Conservation (phyloP, 1,140 invertebrate genomes). For the Druon quercuslanigerum region DNA sequence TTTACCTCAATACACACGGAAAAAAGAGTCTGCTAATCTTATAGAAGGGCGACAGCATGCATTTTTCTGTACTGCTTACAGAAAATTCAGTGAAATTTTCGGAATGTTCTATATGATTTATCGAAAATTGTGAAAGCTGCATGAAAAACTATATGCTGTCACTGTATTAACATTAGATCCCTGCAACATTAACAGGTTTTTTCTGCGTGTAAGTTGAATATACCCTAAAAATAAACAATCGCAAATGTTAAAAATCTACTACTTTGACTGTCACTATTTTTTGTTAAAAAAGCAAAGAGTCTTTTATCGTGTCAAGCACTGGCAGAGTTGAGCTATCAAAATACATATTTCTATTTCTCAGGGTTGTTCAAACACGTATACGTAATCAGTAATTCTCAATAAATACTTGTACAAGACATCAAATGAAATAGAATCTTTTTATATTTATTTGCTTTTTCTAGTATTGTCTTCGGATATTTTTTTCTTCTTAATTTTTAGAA, state of each 20-base stretch:
- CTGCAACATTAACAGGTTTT: no score
- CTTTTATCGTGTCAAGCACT: not conserved
- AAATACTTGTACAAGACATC: constrained; percentile 14
- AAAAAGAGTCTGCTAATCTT: no score
- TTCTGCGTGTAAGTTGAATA: no score
- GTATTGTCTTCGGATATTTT: constrained; percentile 20
- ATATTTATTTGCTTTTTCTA: not conserved
- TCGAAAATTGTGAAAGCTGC: no score
- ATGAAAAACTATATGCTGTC: no score
- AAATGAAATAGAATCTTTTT: constrained; percentile 7
- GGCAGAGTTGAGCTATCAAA: not conserved
- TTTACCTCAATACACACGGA: no score
- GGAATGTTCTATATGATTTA: no score
- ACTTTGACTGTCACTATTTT: not conserved
- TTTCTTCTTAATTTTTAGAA: not conserved
- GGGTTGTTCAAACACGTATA: not conserved
- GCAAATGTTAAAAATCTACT: not conserved
- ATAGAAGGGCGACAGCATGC: no score
- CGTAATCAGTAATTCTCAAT: not conserved
- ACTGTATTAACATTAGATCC: no score
- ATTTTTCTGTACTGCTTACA: no score
- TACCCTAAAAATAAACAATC: not conserved
- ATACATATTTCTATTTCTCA: constrained; percentile 6
- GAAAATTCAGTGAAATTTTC: no score
- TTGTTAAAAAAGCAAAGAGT: not conserved